Evolutionary conservation across 2,797 vertebrate genomes (phyloP).

Genomic region (Tangara arthus): DNA sequence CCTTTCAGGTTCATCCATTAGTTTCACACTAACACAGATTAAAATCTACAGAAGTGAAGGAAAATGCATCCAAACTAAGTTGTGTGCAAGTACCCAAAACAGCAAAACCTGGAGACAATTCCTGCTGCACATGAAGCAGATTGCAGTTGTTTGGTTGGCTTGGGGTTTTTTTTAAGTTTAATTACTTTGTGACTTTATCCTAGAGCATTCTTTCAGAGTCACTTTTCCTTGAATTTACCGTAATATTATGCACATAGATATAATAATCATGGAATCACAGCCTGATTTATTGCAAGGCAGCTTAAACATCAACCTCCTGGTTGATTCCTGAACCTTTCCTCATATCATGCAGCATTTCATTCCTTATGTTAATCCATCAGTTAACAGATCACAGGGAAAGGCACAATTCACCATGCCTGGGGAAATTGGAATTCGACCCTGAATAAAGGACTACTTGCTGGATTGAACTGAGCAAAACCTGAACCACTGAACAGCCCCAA

Average conservation of each 20-base stretch:
- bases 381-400: background rate
- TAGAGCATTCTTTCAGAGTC: background rate
- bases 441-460: background rate
- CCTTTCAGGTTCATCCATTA: background rate
- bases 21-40: background rate
- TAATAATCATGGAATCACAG: background rate
- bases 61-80: background rate
- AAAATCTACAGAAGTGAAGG: background rate
- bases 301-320: background rate
- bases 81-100: background rate
- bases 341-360: background rate
- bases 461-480: background rate
- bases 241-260: background rate
- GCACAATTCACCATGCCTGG: background rate
- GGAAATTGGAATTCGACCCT: background rate
- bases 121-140: background rate
- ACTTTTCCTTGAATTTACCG: background rate
- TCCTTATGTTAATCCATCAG: background rate
- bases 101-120: background rate
- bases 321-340: background rate
- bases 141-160: background rate
- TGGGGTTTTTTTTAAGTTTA: background rate
- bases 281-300: background rate
- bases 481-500: background rate
- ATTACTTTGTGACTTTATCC: background rate